A percentile compares a stretch with the other conserved stretches of the same genome.
phyloP scores from a whole-genome alignment of 2,113 vertebrate species.

The Leucoraja erinaceus region DNA sequence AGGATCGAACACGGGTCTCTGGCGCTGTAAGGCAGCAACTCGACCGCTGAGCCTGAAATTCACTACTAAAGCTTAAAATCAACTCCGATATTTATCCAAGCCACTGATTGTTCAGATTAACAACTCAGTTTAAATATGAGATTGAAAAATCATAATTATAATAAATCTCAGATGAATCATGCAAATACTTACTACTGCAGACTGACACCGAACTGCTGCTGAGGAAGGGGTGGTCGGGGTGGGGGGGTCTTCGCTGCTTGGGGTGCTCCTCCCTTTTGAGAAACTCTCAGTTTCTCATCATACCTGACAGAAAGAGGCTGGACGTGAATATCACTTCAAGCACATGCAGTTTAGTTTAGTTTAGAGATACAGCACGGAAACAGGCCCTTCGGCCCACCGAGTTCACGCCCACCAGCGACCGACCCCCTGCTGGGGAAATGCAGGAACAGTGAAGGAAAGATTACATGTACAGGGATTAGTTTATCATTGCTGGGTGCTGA shows the following conservation, averaged over 20 bases:
- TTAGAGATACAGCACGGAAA: too few species aligned
- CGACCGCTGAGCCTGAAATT: too few species aligned
- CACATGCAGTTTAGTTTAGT: neutral
- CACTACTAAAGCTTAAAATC: neutral
- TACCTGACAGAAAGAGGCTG: slow-evolving; percentile 53
- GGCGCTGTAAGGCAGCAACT: too few species aligned
- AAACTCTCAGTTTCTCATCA: slow-evolving; percentile 59
- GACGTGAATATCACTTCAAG: neutral
- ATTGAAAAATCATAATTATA: neutral
- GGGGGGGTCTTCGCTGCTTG: slow-evolving; percentile 57
- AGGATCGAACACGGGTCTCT: too few species aligned
- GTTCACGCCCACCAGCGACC: too few species aligned
- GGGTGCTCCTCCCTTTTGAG: slow-evolving; percentile 51
- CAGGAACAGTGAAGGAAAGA: too few species aligned
- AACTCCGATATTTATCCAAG: neutral
- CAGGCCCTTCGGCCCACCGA: too few species aligned
- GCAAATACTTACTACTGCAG: slow-evolving; percentile 71
- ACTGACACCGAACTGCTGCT: slow-evolving; percentile 79
- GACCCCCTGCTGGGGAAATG: too few species aligned
- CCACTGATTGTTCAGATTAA: neutral
- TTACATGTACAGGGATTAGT: too few species aligned
- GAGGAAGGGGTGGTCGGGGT: slow-evolving; percentile 71
- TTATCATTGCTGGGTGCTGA: too few species aligned
- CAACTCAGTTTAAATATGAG: neutral
- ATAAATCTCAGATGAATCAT: too few species aligned